Conservation (phyloP, 2,888 invertebrate genomes). For the Troilus luridus region DNA sequence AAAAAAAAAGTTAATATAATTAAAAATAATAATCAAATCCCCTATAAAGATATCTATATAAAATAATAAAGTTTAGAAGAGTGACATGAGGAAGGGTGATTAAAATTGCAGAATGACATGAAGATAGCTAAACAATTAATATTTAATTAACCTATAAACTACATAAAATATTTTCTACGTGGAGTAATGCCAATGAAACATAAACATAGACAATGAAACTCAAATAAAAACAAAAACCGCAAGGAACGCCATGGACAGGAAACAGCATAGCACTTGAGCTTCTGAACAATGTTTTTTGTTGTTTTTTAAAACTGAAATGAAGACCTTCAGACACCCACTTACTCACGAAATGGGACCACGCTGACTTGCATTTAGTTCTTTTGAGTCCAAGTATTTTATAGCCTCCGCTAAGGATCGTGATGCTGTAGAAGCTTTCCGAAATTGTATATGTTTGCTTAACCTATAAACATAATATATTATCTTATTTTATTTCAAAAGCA, state of each 20-base stretch:
- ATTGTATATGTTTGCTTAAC: background rate
- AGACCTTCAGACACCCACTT: conserved; percentile 16
- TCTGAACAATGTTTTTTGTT: background rate
- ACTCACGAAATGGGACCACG: conserved; percentile 15
- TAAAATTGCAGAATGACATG: too few species aligned
- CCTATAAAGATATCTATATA: too few species aligned
- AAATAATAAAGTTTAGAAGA: too few species aligned
- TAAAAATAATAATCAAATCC: too few species aligned
- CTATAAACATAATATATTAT: too few species aligned
- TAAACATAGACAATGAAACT: background rate
- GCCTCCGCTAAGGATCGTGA: background rate
- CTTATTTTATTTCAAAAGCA: too few species aligned
- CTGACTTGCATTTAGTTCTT: background rate
- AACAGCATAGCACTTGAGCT: background rate
- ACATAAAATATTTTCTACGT: background rate
- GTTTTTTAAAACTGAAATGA: background rate
- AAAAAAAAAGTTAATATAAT: too few species aligned
- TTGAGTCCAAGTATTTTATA: background rate
- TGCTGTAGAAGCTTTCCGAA: background rate
- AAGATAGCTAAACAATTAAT: too few species aligned
- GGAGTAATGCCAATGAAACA: background rate
- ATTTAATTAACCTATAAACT: too few species aligned
- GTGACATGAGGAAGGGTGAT: too few species aligned
- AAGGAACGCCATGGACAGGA: background rate
- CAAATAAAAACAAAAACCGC: background rate